Evolutionary conservation across 2,888 invertebrate species (phyloP).

Genomic region (Yponomeuta evonymella): DNA sequence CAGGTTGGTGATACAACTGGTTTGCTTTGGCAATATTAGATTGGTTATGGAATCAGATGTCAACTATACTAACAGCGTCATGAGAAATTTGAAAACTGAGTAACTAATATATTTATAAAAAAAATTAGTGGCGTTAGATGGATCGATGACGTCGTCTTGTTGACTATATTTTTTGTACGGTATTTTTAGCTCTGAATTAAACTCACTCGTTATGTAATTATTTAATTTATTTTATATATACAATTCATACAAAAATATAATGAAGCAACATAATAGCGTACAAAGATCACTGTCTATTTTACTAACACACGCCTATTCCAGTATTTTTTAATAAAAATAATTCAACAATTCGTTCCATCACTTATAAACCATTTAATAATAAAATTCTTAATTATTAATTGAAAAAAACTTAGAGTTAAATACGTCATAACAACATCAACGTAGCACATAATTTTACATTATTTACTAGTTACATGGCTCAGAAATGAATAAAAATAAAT

Average conservation of each 20-base stretch:
- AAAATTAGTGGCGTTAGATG: too few relatives aligned
- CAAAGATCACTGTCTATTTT: too few relatives aligned
- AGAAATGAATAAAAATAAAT: background rate
- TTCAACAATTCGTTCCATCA: too few relatives aligned
- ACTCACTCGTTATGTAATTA: background rate
- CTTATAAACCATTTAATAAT: too few relatives aligned
- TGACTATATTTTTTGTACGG: too few relatives aligned
- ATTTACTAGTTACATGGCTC: slow-evolving; percentile 7
- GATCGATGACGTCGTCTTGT: too few relatives aligned
- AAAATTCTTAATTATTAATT: too few relatives aligned
- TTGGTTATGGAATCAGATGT: background rate
- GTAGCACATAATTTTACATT: background rate
- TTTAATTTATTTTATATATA: background rate
- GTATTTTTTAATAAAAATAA: too few relatives aligned
- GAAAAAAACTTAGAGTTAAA: background rate
- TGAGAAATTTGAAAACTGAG: background rate
- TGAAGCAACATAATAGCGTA: too few relatives aligned
- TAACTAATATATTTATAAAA: too few relatives aligned
- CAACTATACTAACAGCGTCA: background rate
- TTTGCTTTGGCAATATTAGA: background rate
- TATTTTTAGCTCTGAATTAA: background rate
- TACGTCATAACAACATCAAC: background rate
- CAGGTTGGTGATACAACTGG: background rate
- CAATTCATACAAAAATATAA: background rate
- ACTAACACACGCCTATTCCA: too few relatives aligned